These are phyloP conservation scores for Eremobia ochroleuca DNA, from an alignment of 2,888 invertebrate species.

Conservation along the genomic window DNA sequence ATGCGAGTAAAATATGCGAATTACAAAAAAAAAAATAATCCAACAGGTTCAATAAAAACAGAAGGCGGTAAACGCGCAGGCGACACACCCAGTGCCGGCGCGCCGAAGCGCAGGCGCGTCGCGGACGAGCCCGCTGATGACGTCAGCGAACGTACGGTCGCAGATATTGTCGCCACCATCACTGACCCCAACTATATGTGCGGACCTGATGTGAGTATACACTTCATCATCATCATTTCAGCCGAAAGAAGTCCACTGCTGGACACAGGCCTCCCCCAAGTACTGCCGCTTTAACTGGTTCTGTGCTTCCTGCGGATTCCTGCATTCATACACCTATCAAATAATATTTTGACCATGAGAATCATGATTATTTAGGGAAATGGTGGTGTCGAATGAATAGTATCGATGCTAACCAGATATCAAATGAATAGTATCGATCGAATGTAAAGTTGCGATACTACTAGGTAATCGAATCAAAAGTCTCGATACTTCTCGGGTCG, in stretches of 20 bases:
- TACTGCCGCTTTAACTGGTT: neutral
- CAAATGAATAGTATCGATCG: too few species aligned
- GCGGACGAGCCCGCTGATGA: constrained; percentile 91
- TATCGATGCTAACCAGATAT: neutral
- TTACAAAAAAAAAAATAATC: neutral
- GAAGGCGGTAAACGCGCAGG: constrained; percentile 80
- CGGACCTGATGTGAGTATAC: constrained; percentile 93
- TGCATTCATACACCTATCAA: too few species aligned
- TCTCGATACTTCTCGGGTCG: neutral
- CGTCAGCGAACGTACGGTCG: constrained; percentile 94
- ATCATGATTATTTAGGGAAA: neutral
- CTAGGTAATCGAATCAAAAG: neutral
- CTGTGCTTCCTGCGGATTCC: neutral
- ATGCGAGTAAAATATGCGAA: neutral
- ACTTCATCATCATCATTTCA: neutral
- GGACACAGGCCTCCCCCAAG: neutral
- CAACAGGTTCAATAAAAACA: constrained; percentile 84
- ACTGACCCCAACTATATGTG: constrained; percentile 96
- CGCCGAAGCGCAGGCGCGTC: constrained; percentile 83
- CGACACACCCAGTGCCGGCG: constrained; percentile 45
- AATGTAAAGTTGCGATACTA: neutral
- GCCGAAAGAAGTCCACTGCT: neutral
- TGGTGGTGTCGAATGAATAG: neutral
- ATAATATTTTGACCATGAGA: neutral
- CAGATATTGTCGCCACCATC: constrained; percentile 95